phyloP scores from a whole-genome alignment of 2,113 vertebrate genomes.

The Melanerpes aurifrons region DNA sequence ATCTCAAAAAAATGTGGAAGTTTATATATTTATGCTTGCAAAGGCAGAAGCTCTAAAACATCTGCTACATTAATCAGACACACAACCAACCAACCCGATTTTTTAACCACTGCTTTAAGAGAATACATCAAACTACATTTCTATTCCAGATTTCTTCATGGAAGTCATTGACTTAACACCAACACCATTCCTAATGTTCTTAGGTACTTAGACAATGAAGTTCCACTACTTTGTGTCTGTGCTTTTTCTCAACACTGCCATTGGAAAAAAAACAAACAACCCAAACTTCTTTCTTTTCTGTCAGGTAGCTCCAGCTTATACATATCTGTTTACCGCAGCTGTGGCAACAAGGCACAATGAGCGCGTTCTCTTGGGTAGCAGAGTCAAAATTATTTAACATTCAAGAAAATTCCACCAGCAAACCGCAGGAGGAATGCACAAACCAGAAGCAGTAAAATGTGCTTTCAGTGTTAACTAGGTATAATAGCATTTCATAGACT shows the following conservation, averaged over 20 bases:
- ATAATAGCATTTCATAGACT: background rate
- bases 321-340: background rate
- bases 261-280: background rate
- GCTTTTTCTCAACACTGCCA: background rate
- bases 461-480: background rate
- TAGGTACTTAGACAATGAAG: background rate
- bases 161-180: background rate
- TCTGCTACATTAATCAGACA: background rate
- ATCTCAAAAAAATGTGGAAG: background rate
- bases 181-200: background rate
- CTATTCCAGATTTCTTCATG: background rate
- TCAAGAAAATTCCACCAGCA: background rate
- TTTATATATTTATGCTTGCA: background rate
- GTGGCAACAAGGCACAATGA: background rate
- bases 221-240: background rate
- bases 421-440: background rate
- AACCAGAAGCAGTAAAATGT: background rate
- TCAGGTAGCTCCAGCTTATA: background rate
- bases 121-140: background rate
- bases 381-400: background rate
- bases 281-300: background rate
- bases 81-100: background rate
- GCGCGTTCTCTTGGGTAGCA: background rate
- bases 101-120: background rate
- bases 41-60: background rate